These are phyloP conservation scores for Eupithecia inturbata DNA, from an alignment of 2,888 invertebrate species.

Conservation along the genomic window DNA sequence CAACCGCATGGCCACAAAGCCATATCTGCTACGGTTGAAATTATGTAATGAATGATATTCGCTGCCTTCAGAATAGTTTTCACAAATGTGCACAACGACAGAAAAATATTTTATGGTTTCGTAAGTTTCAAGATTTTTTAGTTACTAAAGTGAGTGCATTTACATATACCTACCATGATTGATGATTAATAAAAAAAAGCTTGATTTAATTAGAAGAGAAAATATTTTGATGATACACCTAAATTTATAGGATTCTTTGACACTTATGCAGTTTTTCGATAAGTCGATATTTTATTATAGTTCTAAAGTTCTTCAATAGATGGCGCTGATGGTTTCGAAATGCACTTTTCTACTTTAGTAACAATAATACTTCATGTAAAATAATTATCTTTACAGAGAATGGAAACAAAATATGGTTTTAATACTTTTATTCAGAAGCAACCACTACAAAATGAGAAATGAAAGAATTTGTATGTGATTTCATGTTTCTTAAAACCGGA, in stretches of 20 bases:
- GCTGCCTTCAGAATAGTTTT: not conserved
- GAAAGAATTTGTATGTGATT: not conserved
- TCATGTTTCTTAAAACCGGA: not conserved
- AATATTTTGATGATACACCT: not conserved
- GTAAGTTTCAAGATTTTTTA: not conserved
- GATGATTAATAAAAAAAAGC: not conserved
- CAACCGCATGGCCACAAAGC: constrained; percentile 19
- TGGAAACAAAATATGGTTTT: no score
- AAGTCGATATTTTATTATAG: not conserved
- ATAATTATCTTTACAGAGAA: no score
- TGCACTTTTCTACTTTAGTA: not conserved
- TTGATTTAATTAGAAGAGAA: not conserved
- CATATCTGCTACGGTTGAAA: not conserved
- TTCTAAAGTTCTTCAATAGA: not conserved
- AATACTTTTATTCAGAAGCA: not conserved
- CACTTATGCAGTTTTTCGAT: not conserved
- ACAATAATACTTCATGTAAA: not conserved
- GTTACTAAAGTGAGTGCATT: not conserved
- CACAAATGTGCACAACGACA: no score
- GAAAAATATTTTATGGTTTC: no score
- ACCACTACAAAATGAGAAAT: not conserved
- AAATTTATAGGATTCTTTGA: not conserved
- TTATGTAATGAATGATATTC: not conserved
- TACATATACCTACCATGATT: not conserved
- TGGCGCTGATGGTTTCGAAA: not conserved